Percentiles rank a stretch among this genome's conserved stretches.
These are phyloP conservation scores for Trididemnum clinides DNA, from an alignment of 23 tunicate species.

Conservation along the genomic window DNA sequence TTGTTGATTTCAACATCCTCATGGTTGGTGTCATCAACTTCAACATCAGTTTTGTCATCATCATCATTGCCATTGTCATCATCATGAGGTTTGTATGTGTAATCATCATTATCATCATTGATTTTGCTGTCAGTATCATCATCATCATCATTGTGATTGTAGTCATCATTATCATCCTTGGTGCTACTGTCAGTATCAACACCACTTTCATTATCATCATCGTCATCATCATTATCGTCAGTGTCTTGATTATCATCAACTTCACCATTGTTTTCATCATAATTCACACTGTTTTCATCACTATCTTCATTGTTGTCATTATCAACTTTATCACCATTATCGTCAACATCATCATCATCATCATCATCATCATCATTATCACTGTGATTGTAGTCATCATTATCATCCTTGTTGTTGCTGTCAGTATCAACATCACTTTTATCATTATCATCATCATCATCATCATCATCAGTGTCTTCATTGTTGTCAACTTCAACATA, in stretches of 20 bases:
- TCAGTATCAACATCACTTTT: background rate
- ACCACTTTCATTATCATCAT: background rate
- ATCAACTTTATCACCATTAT: background rate
- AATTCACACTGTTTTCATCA: slow-evolving; percentile 2
- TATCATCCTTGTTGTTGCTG: slow-evolving; percentile 5
- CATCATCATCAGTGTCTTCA: slow-evolving; percentile 4
- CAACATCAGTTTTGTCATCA: background rate
- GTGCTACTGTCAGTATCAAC: background rate
- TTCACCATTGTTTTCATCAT: background rate
- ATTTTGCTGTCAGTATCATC: background rate
- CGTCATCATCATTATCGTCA: slow-evolving; percentile 17
- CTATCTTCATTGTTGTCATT: background rate
- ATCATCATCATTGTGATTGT: background rate
- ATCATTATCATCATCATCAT: slow-evolving; percentile 30
- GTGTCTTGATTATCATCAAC: slow-evolving; percentile 2
- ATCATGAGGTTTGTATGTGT: background rate
- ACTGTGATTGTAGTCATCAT: background rate
- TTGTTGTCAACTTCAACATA: slow-evolving; percentile 4
- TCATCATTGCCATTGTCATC: slow-evolving; percentile 12
- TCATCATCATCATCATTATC: slow-evolving; percentile 30
- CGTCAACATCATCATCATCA: slow-evolving; percentile 25
- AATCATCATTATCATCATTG: background rate
- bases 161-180: background rate
- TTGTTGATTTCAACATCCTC: background rate
- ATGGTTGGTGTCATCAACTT: slow-evolving; percentile 3